Conservation (phyloP, 2,797 vertebrate species). For the Amblyopsis hoosieri region DNA sequence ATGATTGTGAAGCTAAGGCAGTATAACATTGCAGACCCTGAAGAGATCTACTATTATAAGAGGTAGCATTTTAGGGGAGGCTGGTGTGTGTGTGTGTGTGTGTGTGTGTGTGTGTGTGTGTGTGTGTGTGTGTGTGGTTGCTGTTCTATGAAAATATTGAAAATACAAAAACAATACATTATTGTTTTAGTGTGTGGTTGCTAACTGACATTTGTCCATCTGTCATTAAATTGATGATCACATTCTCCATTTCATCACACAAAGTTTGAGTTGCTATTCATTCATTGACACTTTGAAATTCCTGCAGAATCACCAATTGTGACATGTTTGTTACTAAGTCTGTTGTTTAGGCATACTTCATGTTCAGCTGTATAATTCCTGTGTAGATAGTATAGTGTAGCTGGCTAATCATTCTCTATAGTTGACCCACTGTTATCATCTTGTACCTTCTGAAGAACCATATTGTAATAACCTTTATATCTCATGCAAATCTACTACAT, state of each 20-base stretch:
- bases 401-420: not conserved
- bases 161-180: too few species aligned
- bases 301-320: too few species aligned
- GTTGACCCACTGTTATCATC: not conserved
- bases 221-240: not conserved
- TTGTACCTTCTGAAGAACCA: not conserved
- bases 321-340: not conserved
- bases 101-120: too few species aligned
- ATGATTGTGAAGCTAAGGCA: conserved; percentile 92
- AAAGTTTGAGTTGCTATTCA: not conserved
- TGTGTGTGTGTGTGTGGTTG: too few species aligned
- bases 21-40: conserved; percentile 89
- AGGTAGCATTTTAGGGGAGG: conserved; percentile 73
- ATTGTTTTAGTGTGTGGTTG: not conserved
- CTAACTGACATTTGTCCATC: not conserved
- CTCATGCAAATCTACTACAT: conserved; percentile 14
- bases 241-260: not conserved
- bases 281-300: not conserved
- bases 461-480: not conserved
- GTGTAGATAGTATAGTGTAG: too few species aligned
- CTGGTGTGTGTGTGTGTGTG: too few species aligned
- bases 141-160: too few species aligned
- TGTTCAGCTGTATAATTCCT: not conserved
- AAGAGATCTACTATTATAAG: conserved; percentile 93
- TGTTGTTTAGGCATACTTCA: not conserved